Conservation (phyloP, 1,140 invertebrate species). For the Gryllus bimaculatus region DNA sequence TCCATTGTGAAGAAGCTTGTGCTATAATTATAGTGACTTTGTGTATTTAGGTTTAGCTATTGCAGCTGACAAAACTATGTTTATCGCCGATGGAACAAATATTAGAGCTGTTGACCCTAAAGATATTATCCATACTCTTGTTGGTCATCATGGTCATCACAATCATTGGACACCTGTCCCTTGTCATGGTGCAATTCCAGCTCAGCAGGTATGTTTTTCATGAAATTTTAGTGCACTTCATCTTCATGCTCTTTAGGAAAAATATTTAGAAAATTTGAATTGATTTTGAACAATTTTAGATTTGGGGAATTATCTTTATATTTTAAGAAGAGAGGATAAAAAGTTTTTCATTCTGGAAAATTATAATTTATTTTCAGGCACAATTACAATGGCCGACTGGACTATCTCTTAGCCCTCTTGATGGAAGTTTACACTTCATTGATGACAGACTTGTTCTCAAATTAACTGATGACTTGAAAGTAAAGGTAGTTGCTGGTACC, state of each 20-base stretch:
- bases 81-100: slow-evolving; percentile 89
- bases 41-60: slow-evolving; percentile 63
- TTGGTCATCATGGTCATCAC: slow-evolving; percentile 84
- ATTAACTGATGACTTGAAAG: slow-evolving; percentile 82
- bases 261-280: not conserved
- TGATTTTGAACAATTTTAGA: not conserved
- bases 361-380: slow-evolving; percentile 44
- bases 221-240: slow-evolving; percentile 12
- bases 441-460: slow-evolving; percentile 89
- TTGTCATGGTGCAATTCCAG: slow-evolving; percentile 67
- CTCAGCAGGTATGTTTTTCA: slow-evolving; percentile 40
- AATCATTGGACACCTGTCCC: slow-evolving; percentile 85
- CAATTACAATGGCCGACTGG: slow-evolving; percentile 94
- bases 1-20: not conserved
- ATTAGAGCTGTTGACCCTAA: slow-evolving; percentile 81
- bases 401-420: slow-evolving; percentile 82
- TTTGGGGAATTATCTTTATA: no score
- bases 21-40: slow-evolving; percentile 12
- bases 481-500: slow-evolving; percentile 80
- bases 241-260: no score
- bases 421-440: slow-evolving; percentile 88
- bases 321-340: not conserved
- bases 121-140: slow-evolving; percentile 89
- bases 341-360: not conserved
- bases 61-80: slow-evolving; percentile 82